phyloP scores from a whole-genome alignment of 2,888 invertebrate genomes.

The Tetanocera ferruginea region DNA sequence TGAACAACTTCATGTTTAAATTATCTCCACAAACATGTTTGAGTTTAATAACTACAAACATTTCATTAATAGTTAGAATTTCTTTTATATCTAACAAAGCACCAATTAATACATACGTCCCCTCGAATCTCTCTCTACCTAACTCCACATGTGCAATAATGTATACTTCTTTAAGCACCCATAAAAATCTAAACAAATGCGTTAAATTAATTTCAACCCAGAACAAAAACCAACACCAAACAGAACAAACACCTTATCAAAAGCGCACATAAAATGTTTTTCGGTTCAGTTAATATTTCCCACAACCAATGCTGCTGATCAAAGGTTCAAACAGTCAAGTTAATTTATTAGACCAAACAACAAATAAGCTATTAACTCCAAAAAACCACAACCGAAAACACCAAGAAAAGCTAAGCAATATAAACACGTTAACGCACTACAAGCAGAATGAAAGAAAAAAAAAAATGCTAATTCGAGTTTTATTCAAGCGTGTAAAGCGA shows the following conservation, averaged over 20 bases:
- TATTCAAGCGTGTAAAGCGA: conserved; percentile 67
- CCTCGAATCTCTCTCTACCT: not conserved
- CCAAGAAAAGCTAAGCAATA: not conserved
- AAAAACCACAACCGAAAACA: not conserved
- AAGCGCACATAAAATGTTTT: conserved; percentile 20
- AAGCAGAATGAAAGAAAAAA: not conserved
- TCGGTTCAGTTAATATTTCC: conserved; percentile 10
- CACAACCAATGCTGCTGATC: not conserved
- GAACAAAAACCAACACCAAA: conserved; percentile 1
- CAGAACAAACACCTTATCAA: conserved; percentile 19
- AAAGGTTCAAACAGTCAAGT: conserved; percentile 19
- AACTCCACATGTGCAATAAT: not conserved
- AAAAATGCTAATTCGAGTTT: conserved; percentile 52
- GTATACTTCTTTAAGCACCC: not conserved
- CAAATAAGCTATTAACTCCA: conserved; percentile 14
- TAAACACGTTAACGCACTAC: not conserved
- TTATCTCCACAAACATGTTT: no score
- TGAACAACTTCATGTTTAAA: no score
- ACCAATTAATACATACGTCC: not conserved
- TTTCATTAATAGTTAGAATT: no score
- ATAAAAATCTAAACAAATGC: conserved; percentile 8
- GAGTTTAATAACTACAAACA: no score
- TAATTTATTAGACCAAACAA: conserved; percentile 35
- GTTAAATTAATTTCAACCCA: conserved; percentile 14
- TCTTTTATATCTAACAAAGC: no score